phyloP scores from a whole-genome alignment of 2,797 vertebrate species.

The Myiotriccus ornatus region DNA sequence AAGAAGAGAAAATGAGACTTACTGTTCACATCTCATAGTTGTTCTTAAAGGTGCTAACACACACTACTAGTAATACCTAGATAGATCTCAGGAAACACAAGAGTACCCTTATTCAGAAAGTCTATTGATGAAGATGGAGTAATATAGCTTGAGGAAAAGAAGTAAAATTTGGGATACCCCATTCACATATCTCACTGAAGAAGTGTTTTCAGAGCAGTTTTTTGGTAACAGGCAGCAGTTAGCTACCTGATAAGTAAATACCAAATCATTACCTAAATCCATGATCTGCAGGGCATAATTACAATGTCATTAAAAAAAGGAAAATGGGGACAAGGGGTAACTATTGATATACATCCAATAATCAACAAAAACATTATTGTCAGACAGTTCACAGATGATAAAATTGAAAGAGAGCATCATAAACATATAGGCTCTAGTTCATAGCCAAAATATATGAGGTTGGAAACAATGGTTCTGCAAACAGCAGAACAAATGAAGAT shows the following conservation, averaged over 20 bases:
- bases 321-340: neutral
- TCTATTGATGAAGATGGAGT: neutral
- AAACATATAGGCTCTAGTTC: neutral
- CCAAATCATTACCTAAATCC: neutral
- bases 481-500: neutral
- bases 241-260: neutral
- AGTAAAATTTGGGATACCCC: neutral
- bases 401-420: neutral
- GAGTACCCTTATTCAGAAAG: neutral
- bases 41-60: neutral
- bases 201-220: neutral
- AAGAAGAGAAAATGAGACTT: neutral
- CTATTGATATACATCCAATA: neutral
- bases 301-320: neutral
- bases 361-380: neutral
- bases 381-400: neutral
- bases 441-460: neutral
- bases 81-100: accelerated
- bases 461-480: neutral
- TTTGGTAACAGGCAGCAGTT: neutral
- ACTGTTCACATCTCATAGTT: neutral
- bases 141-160: neutral
- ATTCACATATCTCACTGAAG: neutral
- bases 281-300: neutral
- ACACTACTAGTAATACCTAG: neutral